Evolutionary conservation across 1,140 invertebrate genomes (phyloP), one percentile per base, ranked within the genome.

Genomic region (Elymnias hypermnestra): DNA sequence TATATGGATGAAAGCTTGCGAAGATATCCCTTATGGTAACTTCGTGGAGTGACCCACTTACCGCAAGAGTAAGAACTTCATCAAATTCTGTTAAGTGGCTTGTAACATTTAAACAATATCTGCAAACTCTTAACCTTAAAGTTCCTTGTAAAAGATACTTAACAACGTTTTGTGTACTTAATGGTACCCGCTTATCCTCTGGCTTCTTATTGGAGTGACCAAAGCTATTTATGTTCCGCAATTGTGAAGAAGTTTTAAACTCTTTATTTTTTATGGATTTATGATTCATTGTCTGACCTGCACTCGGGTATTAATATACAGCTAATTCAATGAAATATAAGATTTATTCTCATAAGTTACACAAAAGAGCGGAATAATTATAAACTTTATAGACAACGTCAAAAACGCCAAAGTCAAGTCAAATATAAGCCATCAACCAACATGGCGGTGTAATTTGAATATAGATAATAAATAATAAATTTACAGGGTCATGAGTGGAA

Each of bases 21-120:
- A 85, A 47, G 53, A 85, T 79, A 45, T 79, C 75, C 13, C 58
- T 57, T 35, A 85, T 64, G 18, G 73, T 65, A 15, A 85, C 67
- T 50, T 79, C 75, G 36, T 75, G 78, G 3, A 81, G 19, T 5
- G 47, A 52, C 35, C 62, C 67, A 33, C 61, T 60, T 12, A 63
- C 60, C 5, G 56, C 76, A 18, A 85, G 47, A 18, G 75, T 67
- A 3, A 79, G 46, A 7, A 82, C 58, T 56, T 79, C 71, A 19
- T 79, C 78, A 19, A 78, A 46, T 42, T 85, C 78, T 5, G 66
- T 74, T 17, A 85, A 38, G 3, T 44, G 22, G 14, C 44, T 48
- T 3, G 59, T 57, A 5, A 72, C 43, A 36, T 64, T 63, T 4
- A 85, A 47, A 29, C 82, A 85, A 53, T 75, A 83, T 21, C 72